Conservation (phyloP, 2,113 vertebrate genomes). For the Haplochromis burtoni region DNA sequence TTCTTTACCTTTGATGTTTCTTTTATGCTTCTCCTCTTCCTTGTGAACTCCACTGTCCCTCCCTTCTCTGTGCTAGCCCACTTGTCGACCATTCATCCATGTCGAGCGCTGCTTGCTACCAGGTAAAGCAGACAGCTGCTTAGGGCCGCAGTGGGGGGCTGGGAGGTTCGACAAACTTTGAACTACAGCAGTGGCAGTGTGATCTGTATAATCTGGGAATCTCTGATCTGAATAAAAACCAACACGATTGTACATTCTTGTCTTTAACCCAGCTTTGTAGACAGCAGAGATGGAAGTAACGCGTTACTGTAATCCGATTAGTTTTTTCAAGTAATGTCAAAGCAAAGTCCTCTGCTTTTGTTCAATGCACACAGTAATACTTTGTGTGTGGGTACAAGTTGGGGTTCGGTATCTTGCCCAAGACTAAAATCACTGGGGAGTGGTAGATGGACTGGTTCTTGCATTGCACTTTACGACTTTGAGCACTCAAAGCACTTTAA, state of each 20-base stretch:
- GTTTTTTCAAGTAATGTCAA: background rate
- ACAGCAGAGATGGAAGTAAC: background rate
- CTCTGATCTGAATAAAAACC: background rate
- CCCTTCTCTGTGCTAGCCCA: background rate
- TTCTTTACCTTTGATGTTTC: background rate
- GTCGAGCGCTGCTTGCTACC: background rate
- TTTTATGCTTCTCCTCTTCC: background rate
- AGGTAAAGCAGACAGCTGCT: background rate
- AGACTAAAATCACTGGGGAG: background rate
- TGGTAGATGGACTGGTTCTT: background rate
- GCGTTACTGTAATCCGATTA: background rate
- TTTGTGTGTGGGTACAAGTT: background rate
- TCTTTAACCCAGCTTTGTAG: background rate
- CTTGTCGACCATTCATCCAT: background rate
- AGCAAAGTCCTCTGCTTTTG: background rate
- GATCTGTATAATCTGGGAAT: background rate
- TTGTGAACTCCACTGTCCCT: background rate
- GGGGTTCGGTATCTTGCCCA: accelerated
- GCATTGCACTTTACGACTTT: accelerated
- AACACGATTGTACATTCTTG: background rate
- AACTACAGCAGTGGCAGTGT: background rate
- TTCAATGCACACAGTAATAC: background rate
- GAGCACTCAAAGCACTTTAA: background rate
- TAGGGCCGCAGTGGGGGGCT: background rate
- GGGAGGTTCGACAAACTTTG: background rate